A percentile compares a stretch with the other conserved stretches of the same genome.
Evolutionary conservation across 2,888 invertebrate species (phyloP).

Genomic region (Agapostemon virescens): DNA sequence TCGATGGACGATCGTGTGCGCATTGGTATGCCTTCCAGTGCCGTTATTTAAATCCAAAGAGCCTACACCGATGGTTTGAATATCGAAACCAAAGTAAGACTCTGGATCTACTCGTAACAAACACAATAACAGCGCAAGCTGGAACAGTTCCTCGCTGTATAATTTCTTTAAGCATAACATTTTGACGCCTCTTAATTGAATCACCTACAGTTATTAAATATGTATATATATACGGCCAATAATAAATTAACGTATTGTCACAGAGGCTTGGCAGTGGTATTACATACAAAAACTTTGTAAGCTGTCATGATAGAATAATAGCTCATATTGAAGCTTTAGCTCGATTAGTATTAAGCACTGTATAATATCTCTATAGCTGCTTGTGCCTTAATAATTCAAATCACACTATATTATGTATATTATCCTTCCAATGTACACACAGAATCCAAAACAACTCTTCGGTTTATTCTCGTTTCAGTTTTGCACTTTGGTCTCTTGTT

Average conservation of each 20-base stretch:
- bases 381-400: not conserved
- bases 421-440: not conserved
- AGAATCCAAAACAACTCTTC: not conserved
- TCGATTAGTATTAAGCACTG: not conserved
- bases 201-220: constrained; percentile 11
- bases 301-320: constrained; percentile 25
- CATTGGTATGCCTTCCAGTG: constrained; percentile 85
- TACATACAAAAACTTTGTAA: constrained; percentile 12
- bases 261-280: constrained; percentile 35
- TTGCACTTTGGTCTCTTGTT: constrained; percentile 18
- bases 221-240: constrained; percentile 16
- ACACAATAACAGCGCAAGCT: constrained; percentile 90
- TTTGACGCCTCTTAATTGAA: constrained; percentile 55
- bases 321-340: constrained; percentile 37
- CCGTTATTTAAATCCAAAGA: constrained; percentile 84
- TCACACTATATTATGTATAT: not conserved
- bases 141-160: constrained; percentile 90
- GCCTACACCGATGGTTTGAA: constrained; percentile 81
- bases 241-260: constrained; percentile 50
- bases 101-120: constrained; percentile 89
- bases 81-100: constrained; percentile 84
- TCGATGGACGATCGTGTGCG: constrained; percentile 82
- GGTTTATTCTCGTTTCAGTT: constrained; percentile 35
- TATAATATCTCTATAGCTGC: not conserved
- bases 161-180: constrained; percentile 93